Conservation (phyloP, 2,888 invertebrate species). For the Drosophila ustulata region DNA sequence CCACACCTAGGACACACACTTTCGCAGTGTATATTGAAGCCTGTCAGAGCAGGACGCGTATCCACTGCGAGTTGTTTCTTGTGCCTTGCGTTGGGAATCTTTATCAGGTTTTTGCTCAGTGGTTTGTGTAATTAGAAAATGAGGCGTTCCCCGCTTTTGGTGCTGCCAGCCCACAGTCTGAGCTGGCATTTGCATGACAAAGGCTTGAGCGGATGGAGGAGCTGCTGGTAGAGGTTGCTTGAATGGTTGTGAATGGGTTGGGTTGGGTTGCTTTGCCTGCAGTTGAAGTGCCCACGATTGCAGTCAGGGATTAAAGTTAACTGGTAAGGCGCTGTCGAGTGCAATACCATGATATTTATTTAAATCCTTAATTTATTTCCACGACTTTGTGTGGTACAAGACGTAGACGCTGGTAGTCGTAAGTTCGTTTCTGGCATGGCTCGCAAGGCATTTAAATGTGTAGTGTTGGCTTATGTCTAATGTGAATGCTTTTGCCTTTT, state of each 20-base stretch:
- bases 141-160: conserved; percentile 30
- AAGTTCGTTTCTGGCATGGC: neutral
- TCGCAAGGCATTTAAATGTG: conserved; percentile 31
- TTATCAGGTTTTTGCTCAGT: conserved; percentile 43
- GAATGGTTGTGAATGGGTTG: conserved; percentile 5
- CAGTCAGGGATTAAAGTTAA: conserved; percentile 26
- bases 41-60: neutral
- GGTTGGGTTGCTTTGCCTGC: conserved; percentile 5
- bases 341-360: conserved; percentile 49
- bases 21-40: neutral
- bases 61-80: neutral
- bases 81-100: conserved; percentile 26
- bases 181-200: conserved; percentile 60
- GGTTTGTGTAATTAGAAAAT: conserved; percentile 68
- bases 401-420: neutral
- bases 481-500: conserved; percentile 29
- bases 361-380: conserved; percentile 57
- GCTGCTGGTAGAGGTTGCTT: neutral
- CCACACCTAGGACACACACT: conserved; percentile 1
- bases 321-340: conserved; percentile 1
- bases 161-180: conserved; percentile 7
- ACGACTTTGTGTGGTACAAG: conserved; percentile 20
- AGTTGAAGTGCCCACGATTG: conserved; percentile 18
- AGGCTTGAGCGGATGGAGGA: conserved; percentile 5
- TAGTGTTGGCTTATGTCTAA: conserved; percentile 32